Evolutionary conservation across 2,113 vertebrate species (phyloP).

Genomic region (Hucho hucho): DNA sequence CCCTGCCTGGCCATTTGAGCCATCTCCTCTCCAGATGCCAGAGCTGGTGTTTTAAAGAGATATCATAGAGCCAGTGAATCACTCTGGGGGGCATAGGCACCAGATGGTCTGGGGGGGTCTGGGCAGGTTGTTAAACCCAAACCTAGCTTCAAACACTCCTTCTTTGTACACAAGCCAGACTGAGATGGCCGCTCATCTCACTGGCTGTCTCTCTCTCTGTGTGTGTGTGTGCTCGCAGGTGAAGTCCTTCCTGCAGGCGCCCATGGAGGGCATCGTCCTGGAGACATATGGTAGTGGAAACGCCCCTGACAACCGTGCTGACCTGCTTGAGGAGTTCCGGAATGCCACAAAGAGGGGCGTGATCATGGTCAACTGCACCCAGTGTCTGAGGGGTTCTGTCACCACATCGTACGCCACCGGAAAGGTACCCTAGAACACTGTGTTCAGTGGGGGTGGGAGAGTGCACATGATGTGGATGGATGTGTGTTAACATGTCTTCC

Average conservation of each 20-base stretch:
- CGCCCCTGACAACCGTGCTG: slow-evolving; percentile 83
- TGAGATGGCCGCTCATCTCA: not conserved
- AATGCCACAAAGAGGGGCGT: slow-evolving; percentile 76
- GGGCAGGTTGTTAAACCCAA: slow-evolving; percentile 56
- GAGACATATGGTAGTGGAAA: slow-evolving; percentile 94
- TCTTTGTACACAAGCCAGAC: slow-evolving; percentile 3
- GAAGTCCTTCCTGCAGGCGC: slow-evolving; percentile 87
- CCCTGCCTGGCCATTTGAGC: slow-evolving; percentile 52
- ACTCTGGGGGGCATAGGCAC: slow-evolving; percentile 26
- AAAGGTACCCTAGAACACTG: slow-evolving; percentile 64
- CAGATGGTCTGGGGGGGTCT: slow-evolving; percentile 60
- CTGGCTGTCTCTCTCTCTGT: not conserved
- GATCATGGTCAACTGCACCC: slow-evolving; percentile 90
- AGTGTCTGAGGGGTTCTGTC: slow-evolving; percentile 88
- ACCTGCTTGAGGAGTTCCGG: slow-evolving; percentile 82
- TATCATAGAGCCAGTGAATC: slow-evolving; percentile 37
- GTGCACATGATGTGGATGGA: not conserved
- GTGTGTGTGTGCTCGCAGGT: slow-evolving; percentile 68
- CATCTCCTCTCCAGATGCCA: slow-evolving; percentile 63
- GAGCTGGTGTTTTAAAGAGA: slow-evolving; percentile 58
- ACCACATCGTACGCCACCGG: slow-evolving; percentile 82
- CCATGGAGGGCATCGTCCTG: slow-evolving; percentile 90
- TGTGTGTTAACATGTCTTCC: slow-evolving; percentile 3
- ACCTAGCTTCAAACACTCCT: slow-evolving; percentile 52
- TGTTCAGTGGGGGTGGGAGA: not conserved